Evolutionary conservation across 2,888 invertebrate genomes (phyloP), one percentile per base, ranked within the genome.

Genomic region (Melolontha melolontha): DNA sequence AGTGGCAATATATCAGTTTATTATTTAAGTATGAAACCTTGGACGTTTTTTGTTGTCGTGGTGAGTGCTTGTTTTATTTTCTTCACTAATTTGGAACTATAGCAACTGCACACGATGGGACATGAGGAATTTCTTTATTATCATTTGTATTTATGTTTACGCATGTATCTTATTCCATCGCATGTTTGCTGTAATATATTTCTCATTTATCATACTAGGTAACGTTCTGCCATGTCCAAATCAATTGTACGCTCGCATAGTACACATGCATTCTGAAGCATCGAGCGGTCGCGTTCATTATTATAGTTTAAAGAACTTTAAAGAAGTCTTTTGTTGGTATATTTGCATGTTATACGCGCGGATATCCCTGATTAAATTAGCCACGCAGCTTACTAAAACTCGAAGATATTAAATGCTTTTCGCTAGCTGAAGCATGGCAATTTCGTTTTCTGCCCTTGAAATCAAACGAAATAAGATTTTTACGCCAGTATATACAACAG

Each of bases 261-360:
- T 34, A 34, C 34, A 34, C 34, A 34, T 34, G 34, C 34, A 34
- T 34, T 34, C 34, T 34, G 10, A 34, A 1, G 47, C 59, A 49
- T 62, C 34, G 47, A 47, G 44, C 42, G 59, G 34, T 62, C 34
- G 11, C 59, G 47, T 47, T 62, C 44, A 47, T 62, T 62, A 47
- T 42, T 29, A 44, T 10, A 34, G 34, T 34, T 34, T 34, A 34
- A 34, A 34, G 34, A 34, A 34, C 34, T 62, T 62, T 62, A 62
- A 59, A 59, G 47, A 47, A 47, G 34, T 34, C 59, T 62, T 44
- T 62, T 62, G 59, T 62, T 62, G 47, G 39, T 16, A 47, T 47
- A 62, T 62, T 34, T 62, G 47, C 47, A 47, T 47, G 44, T 34
- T 34, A n/a, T 59, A 22, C 27, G 44, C 44, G 44, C 57, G 57